Conservation (phyloP, 2,888 invertebrate species). For the Troglohyphantes excavatus region DNA sequence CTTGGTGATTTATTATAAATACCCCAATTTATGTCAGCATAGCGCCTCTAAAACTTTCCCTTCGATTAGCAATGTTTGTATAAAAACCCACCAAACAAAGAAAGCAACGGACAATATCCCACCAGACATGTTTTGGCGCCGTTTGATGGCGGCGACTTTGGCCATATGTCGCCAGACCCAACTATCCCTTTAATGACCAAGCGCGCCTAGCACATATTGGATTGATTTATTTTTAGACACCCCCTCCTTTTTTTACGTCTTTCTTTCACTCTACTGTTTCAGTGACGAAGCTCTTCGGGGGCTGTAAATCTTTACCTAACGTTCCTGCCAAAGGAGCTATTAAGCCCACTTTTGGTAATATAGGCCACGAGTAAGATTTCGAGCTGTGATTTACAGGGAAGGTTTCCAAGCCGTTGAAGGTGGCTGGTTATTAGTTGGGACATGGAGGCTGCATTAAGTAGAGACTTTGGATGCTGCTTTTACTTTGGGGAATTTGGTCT, state of each 20-base stretch:
- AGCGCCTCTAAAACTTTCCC: too few species aligned
- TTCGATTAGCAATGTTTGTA: too few species aligned
- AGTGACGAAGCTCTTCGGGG: slow-evolving; percentile 17
- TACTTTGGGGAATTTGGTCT: not conserved
- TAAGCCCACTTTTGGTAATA: slow-evolving; percentile 45
- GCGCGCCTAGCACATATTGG: not conserved
- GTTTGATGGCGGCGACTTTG: slow-evolving; percentile 38
- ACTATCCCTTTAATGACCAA: slow-evolving; percentile 46
- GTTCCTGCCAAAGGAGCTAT: slow-evolving; percentile 31
- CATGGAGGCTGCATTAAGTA: slow-evolving; percentile 1
- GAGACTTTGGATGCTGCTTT: not conserved
- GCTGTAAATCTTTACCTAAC: slow-evolving; percentile 23
- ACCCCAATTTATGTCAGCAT: too few species aligned
- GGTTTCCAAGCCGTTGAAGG: slow-evolving; percentile 43
- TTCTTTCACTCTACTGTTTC: slow-evolving; percentile 8
- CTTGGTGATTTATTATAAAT: too few species aligned
- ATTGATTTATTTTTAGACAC: slow-evolving; percentile 47
- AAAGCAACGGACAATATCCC: slow-evolving; percentile 8
- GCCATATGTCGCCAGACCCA: slow-evolving; percentile 63
- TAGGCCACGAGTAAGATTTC: slow-evolving; percentile 1
- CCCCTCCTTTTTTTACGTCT: not conserved
- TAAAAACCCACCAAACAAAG: not conserved
- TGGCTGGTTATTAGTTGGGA: not conserved
- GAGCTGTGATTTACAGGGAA: slow-evolving; percentile 11
- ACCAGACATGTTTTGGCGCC: slow-evolving; percentile 50